Evolutionary conservation across 2,888 invertebrate species (phyloP).

Genomic region (Bellardia bayeri): DNA sequence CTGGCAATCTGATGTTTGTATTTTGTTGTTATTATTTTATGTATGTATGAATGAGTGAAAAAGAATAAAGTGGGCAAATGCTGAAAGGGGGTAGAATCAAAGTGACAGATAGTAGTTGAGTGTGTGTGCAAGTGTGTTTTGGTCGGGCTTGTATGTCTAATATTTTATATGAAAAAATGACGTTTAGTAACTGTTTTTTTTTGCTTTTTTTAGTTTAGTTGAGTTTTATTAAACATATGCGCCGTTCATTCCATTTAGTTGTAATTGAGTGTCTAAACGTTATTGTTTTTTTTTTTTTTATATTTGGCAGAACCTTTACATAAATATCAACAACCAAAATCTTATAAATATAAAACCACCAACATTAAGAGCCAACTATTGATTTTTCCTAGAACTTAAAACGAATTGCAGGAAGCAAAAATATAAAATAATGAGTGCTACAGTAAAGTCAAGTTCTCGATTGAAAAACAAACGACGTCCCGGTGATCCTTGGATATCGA

Average conservation of each 20-base stretch:
- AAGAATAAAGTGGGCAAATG: background rate
- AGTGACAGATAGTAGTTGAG: background rate
- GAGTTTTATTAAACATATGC: slow-evolving; percentile 65
- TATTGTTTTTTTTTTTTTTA: background rate
- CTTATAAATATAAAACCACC: background rate
- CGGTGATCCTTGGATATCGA: slow-evolving; percentile 81
- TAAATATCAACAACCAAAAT: slow-evolving; percentile 20
- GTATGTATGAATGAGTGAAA: background rate
- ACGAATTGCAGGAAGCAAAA: background rate
- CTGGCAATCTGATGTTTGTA: background rate
- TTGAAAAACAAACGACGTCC: slow-evolving; percentile 79
- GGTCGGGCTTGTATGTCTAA: slow-evolving; percentile 5
- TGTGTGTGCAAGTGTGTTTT: slow-evolving; percentile 53
- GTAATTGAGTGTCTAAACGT: slow-evolving; percentile 13
- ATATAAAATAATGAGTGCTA: slow-evolving; percentile 35
- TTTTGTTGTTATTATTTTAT: background rate
- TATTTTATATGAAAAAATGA: slow-evolving; percentile 1
- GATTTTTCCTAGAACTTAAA: slow-evolving; percentile 39
- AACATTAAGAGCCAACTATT: slow-evolving; percentile 23
- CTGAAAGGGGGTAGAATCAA: slow-evolving; percentile 48
- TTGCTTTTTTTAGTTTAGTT: slow-evolving; percentile 23
- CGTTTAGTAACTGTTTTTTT: background rate
- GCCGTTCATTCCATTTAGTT: slow-evolving; percentile 49
- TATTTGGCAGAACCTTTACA: slow-evolving; percentile 3
- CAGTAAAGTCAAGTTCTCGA: slow-evolving; percentile 75